Conservation (phyloP, 64 coral and sea anemone genomes). For the Catalaphyllia jardinei region DNA sequence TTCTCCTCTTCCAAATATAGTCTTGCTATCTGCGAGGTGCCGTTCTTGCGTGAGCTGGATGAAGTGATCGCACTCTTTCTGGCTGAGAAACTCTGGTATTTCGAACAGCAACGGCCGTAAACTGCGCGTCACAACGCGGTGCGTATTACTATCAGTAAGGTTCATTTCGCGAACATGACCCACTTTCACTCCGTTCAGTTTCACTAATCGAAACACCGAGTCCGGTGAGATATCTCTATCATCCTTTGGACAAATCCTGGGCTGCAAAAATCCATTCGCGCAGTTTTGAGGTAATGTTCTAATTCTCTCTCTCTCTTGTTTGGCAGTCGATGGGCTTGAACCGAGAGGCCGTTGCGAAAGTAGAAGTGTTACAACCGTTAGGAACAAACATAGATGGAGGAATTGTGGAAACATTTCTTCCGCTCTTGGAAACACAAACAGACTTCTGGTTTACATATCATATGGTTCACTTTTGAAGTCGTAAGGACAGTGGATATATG, state of each 20-base stretch:
- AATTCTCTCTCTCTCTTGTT: not conserved
- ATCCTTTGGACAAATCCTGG: slow-evolving; percentile 15
- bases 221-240: not conserved
- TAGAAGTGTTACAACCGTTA: not conserved
- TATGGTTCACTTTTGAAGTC: too few relatives aligned
- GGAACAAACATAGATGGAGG: not conserved
- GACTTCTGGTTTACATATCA: too few relatives aligned
- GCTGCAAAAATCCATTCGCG: not conserved
- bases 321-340: not conserved
- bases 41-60: slow-evolving; percentile 6
- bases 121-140: slow-evolving; percentile 1
- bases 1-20: slow-evolving; percentile 26
- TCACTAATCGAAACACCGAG: not conserved
- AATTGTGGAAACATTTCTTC: not conserved
- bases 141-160: not conserved
- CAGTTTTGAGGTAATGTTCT: not conserved
- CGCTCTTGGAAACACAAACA: too few relatives aligned
- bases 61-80: not conserved
- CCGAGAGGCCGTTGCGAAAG: not conserved
- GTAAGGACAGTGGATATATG: too few relatives aligned
- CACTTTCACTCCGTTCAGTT: slow-evolving; percentile 11
- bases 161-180: slow-evolving; percentile 35
- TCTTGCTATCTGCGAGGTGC: not conserved
- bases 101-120: slow-evolving; percentile 16
- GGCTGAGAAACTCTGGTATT: slow-evolving; percentile 27